Evolutionary conservation across 2,888 invertebrate species (phyloP).

Genomic region (Drosophila fulvimacula): DNA sequence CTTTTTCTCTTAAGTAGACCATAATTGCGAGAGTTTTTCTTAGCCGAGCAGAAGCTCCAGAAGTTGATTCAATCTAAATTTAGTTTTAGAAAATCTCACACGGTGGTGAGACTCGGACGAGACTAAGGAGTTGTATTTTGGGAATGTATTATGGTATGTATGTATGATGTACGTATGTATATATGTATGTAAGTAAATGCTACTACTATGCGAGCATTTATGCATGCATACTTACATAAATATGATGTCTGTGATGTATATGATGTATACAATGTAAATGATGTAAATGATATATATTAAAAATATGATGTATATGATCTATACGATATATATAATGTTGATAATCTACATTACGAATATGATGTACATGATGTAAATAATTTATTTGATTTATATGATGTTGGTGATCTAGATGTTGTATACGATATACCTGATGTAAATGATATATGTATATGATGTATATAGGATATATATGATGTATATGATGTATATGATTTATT

Average conservation of each 20-base stretch:
- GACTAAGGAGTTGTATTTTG: background rate
- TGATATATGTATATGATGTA: background rate
- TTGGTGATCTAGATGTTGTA: background rate
- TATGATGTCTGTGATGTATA: background rate
- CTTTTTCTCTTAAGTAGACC: constrained; percentile 5
- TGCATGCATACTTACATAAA: background rate
- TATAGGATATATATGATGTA: background rate
- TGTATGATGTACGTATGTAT: background rate
- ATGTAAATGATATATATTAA: background rate
- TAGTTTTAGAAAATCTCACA: background rate
- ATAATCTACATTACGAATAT: background rate
- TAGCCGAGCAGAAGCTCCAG: background rate
- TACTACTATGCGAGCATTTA: background rate
- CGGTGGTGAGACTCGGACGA: background rate
- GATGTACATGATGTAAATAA: background rate
- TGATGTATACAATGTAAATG: background rate
- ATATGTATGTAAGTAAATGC: background rate
- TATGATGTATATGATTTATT: background rate
- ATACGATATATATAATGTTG: background rate
- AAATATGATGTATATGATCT: background rate
- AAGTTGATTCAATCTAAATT: background rate
- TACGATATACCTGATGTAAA: background rate
- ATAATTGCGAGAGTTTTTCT: constrained; percentile 3
- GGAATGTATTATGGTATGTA: background rate
- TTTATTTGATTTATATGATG: background rate